Percentiles rank a stretch among this genome's conserved stretches.
phyloP scores from a whole-genome alignment of 2,888 invertebrate genomes.

The Arrhopalites spinosus region DNA sequence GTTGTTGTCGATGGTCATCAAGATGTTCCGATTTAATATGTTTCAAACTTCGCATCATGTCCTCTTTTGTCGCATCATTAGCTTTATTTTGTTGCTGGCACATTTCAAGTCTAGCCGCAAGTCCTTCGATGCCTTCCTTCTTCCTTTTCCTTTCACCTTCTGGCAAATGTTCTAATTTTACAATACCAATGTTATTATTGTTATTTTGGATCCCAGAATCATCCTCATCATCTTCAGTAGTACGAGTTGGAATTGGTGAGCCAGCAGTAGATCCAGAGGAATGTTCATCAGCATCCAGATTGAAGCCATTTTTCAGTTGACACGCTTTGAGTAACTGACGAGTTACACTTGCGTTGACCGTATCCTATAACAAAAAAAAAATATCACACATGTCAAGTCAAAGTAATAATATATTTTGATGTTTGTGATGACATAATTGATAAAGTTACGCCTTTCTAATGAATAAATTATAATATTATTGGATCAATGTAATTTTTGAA shows the following conservation, averaged over 20 bases:
- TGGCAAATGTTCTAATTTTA: constrained; percentile 42
- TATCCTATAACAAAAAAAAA: no score
- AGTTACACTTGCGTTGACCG: constrained; percentile 75
- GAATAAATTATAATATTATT: no score
- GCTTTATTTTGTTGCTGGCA: constrained; percentile 46
- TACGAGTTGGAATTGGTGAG: constrained; percentile 34
- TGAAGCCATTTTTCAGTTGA: constrained; percentile 64
- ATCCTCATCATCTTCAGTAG: constrained; percentile 42
- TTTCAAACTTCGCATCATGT: constrained; percentile 25
- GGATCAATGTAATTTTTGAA: no score
- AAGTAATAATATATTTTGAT: no score
- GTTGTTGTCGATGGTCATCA: not conserved
- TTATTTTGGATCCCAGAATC: constrained; percentile 45
- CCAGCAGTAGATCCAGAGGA: constrained; percentile 40
- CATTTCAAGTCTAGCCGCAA: constrained; percentile 62
- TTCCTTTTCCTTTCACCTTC: constrained; percentile 45
- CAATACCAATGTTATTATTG: constrained; percentile 45
- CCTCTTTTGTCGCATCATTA: constrained; percentile 29
- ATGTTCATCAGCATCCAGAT: constrained; percentile 43
- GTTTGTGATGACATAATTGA: no score
- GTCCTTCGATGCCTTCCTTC: constrained; percentile 60
- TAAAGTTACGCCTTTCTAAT: no score
- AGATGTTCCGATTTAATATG: constrained; percentile 27
- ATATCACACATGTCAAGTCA: no score
- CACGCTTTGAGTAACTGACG: constrained; percentile 72